phyloP scores from a whole-genome alignment of 1,140 invertebrate species.

The Cotesia glomerata region DNA sequence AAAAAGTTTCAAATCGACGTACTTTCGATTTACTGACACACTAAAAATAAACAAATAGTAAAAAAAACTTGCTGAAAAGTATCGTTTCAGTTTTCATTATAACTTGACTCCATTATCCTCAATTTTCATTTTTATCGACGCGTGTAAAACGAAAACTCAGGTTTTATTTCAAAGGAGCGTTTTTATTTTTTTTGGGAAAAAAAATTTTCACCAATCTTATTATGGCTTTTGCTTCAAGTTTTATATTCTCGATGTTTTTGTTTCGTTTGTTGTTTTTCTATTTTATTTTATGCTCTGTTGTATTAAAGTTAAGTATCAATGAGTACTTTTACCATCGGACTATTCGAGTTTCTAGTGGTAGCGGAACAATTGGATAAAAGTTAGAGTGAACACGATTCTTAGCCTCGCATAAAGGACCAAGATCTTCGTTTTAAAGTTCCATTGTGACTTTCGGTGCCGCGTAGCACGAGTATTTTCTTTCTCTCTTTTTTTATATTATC shows the following conservation, averaged over 20 bases:
- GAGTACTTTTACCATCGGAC: constrained; percentile 18
- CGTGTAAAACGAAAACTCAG: background rate
- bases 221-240: background rate
- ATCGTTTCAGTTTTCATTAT: constrained; percentile 23
- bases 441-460: background rate
- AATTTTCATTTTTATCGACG: constrained; percentile 24
- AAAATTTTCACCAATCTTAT: background rate
- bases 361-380: constrained; percentile 33
- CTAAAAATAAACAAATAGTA: background rate
- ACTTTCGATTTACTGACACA: background rate
- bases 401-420: constrained; percentile 22
- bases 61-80: background rate
- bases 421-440: constrained; percentile 5
- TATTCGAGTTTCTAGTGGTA: constrained; percentile 22
- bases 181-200: background rate
- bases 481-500: background rate
- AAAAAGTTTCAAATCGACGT: constrained; percentile 6
- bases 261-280: background rate
- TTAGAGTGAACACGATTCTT: constrained; percentile 7
- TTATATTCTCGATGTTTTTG: background rate
- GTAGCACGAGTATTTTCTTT: constrained; percentile 5
- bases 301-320: background rate
- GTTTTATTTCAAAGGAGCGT: constrained; percentile 5
- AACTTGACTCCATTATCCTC: constrained; percentile 26
- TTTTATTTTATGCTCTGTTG: constrained; percentile 2